Conservation (phyloP, 2,888 invertebrate species). For the Bombylius discolor region DNA sequence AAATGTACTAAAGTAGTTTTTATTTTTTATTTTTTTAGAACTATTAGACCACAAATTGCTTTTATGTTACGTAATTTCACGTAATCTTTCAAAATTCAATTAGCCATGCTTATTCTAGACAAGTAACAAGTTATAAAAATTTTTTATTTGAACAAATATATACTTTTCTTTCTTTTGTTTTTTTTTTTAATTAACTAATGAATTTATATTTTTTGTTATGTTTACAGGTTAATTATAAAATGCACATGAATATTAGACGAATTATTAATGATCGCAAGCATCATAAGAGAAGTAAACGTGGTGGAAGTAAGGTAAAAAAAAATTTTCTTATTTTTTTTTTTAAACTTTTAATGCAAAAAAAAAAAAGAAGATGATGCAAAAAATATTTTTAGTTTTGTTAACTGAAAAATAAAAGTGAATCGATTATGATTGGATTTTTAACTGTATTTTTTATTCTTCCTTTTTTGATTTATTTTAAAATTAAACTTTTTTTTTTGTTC, state of each 20-base stretch:
- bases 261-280: slow-evolving; percentile 77
- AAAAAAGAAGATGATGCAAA: too few species aligned
- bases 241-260: slow-evolving; percentile 79
- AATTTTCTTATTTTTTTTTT: background rate
- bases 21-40: too few species aligned
- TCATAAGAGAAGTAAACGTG: slow-evolving; percentile 73
- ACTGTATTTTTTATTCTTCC: background rate
- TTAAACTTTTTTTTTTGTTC: background rate
- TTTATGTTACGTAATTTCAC: too few species aligned
- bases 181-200: background rate
- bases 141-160: too few species aligned
- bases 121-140: too few species aligned
- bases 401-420: too few species aligned
- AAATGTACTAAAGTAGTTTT: too few species aligned
- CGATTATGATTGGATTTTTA: background rate
- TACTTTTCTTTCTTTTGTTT: background rate
- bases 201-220: background rate
- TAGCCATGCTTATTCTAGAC: too few species aligned
- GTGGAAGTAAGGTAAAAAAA: slow-evolving; percentile 53
- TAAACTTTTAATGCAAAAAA: too few species aligned
- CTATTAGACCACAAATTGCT: too few species aligned
- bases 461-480: background rate
- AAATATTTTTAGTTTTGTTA: too few species aligned
- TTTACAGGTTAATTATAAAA: slow-evolving; percentile 60
- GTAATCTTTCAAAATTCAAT: too few species aligned